Base-by-base conservation (phyloP, 2,113 vertebrate species). In the Ibidorhyncha struthersii region DNA sequence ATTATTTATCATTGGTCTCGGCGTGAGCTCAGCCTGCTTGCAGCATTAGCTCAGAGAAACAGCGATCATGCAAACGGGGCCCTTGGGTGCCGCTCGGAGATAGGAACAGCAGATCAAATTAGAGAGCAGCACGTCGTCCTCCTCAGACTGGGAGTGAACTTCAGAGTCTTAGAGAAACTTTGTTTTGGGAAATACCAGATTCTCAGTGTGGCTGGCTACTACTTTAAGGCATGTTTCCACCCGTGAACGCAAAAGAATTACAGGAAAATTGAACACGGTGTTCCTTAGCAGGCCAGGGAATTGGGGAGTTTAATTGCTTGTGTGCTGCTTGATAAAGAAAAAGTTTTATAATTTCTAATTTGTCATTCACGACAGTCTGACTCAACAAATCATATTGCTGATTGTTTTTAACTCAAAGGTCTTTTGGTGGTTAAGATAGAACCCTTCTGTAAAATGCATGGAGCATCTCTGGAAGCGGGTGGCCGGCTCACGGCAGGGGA, bases 341-440 rank as follows among this genome's bases (percentile, higher is more conserved):
- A 90, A 7, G 34, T 50, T 73, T 71, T 88, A 30, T 94, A 79
- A 73, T 93, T 92, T 85, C 71, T 93, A 13, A 72, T 89, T 92
- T 93, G 70, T 78, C 72, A 89, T 93, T 92, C 78, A 59, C 30
- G 69, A 41, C 36, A 41, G 14, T 32, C 41, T 82, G 67, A 56
- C 52, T 90, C 30, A 29, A 96, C 29, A 73, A 71, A 89, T 62
- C 14, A 38, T 6, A 6, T 13, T 56, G 55, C 56, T 74, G 2
- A 0, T 69, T 67, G 19, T 25, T 73, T 93, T 73, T 52, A 47
- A 53, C 38, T 53, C 23, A 7, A 27, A 41, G 27, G 6, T 69
- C 29, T 86, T 74, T 50, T 21, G 30, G 30, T 29, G 41, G 34
- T 23, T 41, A 17, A 72, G 58, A 4, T 21, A 16, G 25, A 84